A percentile compares a stretch with the other conserved stretches of the same genome.
Conservation (phyloP, 2,888 invertebrate species). For the Cephalotes varians region DNA sequence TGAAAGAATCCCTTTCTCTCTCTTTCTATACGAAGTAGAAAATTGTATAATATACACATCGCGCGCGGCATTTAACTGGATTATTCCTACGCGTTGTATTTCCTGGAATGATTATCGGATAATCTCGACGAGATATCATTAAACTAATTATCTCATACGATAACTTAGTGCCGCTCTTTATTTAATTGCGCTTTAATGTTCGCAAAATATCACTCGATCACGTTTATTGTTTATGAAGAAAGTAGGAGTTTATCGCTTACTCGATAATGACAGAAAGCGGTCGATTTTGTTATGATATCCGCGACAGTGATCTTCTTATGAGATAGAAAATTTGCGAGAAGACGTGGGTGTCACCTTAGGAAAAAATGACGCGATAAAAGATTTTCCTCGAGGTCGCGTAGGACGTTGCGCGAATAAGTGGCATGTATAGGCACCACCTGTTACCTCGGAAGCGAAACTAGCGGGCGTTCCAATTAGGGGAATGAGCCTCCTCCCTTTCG, state of each 20-base stretch:
- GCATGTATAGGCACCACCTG: constrained; percentile 71
- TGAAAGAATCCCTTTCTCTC: constrained; percentile 1
- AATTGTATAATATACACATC: neutral
- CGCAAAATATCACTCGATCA: neutral
- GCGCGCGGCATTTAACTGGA: constrained; percentile 7
- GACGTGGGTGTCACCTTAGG: neutral
- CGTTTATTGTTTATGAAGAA: neutral
- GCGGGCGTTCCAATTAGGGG: constrained; percentile 72
- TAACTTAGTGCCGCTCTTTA: neutral
- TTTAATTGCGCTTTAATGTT: constrained; percentile 14
- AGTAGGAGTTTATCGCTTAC: neutral
- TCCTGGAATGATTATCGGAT: constrained; percentile 22
- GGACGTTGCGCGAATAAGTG: constrained; percentile 63
- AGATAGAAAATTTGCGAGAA: neutral
- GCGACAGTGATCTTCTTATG: neutral
- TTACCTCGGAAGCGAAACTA: constrained; percentile 72
- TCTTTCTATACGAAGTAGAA: neutral
- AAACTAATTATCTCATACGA: constrained; percentile 26
- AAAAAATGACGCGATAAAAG: constrained; percentile 10
- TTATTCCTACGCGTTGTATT: neutral
- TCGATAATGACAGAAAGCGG: neutral
- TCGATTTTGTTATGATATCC: neutral
- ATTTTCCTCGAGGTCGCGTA: constrained; percentile 49
- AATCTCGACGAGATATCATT: constrained; percentile 16
- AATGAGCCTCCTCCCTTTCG: constrained; percentile 70